Percentiles rank a stretch among this genome's conserved stretches.
Conservation (phyloP, 2,888 invertebrate genomes). For the Heteromurus nitidus region DNA sequence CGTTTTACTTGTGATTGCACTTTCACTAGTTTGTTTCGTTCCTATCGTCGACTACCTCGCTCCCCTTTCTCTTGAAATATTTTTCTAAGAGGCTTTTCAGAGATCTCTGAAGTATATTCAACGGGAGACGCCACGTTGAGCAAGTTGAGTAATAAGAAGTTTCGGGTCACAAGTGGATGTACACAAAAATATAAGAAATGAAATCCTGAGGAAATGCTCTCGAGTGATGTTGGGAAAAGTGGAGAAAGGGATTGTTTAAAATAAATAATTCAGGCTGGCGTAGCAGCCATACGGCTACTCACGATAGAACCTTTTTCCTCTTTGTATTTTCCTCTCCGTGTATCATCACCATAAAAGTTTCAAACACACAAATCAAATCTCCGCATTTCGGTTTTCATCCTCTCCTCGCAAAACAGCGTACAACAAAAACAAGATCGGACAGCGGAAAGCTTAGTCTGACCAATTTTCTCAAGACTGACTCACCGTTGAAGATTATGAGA, state of each 20-base stretch:
- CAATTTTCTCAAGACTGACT: constrained; percentile 26
- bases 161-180: neutral
- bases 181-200: neutral
- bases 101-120: neutral
- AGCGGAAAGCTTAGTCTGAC: neutral
- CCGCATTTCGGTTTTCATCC: neutral
- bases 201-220: neutral
- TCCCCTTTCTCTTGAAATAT: neutral
- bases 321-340: neutral
- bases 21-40: neutral
- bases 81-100: neutral
- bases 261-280: constrained; percentile 38
- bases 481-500: constrained; percentile 49
- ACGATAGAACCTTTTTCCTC: constrained; percentile 26
- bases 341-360: neutral
- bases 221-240: neutral
- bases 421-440: neutral
- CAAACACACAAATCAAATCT: neutral
- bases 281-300: constrained; percentile 8
- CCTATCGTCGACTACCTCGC: neutral
- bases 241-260: neutral
- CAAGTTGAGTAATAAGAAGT: neutral
- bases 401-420: neutral
- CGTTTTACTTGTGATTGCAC: constrained; percentile 21
- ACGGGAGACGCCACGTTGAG: neutral